Conservation (phyloP, 2,797 vertebrate genomes). For the Mormyrops attenuatus region DNA sequence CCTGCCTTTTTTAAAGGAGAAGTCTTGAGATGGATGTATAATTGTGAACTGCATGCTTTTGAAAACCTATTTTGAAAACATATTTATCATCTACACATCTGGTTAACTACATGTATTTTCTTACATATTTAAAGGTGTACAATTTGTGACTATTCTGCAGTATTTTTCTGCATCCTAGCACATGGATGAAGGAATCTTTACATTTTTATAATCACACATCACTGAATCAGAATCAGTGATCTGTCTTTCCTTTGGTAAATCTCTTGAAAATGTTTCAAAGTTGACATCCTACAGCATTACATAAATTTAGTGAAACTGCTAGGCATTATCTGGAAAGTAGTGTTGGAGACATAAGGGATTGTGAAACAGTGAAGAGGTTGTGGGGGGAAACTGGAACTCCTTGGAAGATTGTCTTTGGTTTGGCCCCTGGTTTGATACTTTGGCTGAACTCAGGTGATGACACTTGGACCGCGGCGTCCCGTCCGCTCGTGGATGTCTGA, state of each 20-base stretch:
- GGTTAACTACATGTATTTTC: neutral
- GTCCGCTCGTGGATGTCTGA: conserved; percentile 95
- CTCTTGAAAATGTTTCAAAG: neutral
- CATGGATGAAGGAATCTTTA: neutral
- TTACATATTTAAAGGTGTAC: neutral
- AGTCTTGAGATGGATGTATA: neutral
- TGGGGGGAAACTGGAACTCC: conserved; percentile 20
- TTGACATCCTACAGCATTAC: neutral
- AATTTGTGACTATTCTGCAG: neutral
- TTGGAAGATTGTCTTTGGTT: conserved; percentile 42
- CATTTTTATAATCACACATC: neutral
- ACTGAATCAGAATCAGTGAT: neutral
- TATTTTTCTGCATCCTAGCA: neutral
- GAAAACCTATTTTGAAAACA: neutral
- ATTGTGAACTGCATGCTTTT: neutral
- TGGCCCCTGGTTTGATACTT: conserved; percentile 50
- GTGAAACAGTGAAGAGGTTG: conserved; percentile 23
- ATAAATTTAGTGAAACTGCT: neutral
- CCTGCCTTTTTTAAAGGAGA: neutral
- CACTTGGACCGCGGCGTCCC: conserved; percentile 83
- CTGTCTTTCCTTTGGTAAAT: neutral
- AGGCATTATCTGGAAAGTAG: neutral
- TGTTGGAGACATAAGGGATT: neutral
- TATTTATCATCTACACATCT: neutral
- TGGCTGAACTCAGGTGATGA: conserved; percentile 83